Percentiles rank a stretch among this genome's conserved stretches.
These are phyloP conservation scores for Vipera latastei DNA, from an alignment of 2,797 vertebrate species.

Conservation along the genomic window DNA sequence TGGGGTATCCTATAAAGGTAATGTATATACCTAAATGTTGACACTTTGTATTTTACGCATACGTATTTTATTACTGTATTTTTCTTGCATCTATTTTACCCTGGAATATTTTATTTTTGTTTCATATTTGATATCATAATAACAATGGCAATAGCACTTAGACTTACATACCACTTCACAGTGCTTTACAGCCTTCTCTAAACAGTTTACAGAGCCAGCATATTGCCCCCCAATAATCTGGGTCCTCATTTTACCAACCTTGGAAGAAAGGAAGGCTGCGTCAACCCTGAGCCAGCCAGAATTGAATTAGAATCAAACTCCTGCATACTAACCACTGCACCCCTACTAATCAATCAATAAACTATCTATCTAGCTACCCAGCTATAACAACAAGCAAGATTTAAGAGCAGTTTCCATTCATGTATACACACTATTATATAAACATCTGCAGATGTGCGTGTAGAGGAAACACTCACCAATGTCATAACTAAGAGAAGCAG, in stretches of 20 bases:
- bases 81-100: not conserved
- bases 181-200: not conserved
- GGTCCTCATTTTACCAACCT: not conserved
- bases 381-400: not conserved
- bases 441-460: not conserved
- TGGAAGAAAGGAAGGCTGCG: not conserved
- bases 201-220: not conserved
- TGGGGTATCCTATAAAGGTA: not conserved
- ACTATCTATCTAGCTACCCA: not conserved
- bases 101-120: not conserved
- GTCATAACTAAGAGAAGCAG: conserved; percentile 70
- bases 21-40: not conserved
- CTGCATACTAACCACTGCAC: not conserved
- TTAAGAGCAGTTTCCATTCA: not conserved
- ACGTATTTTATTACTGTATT: not conserved
- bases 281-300: not conserved
- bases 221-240: not conserved
- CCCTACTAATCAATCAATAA: not conserved
- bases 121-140: not conserved
- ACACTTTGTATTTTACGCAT: not conserved
- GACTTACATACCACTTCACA: not conserved
- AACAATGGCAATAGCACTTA: not conserved
- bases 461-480: conserved; percentile 70
- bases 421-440: not conserved
- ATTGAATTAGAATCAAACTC: not conserved